phyloP scores from a whole-genome alignment of 2,888 invertebrate genomes.

The Teinopalpus imperialis region DNA sequence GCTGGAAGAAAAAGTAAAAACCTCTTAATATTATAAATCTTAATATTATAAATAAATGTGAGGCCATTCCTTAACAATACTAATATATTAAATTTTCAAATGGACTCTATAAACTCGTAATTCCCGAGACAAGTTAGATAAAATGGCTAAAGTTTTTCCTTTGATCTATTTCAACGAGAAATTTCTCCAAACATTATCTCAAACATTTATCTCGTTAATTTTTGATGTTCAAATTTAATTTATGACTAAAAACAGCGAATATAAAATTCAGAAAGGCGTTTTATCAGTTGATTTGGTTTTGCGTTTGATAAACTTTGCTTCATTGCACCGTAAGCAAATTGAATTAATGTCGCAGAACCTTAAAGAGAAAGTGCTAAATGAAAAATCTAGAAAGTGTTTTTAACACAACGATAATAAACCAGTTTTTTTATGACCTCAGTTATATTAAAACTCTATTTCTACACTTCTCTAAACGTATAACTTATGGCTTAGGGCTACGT shows the following conservation, averaged over 20 bases:
- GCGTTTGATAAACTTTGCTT: slow-evolving; percentile 10
- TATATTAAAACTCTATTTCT: too few species aligned
- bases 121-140: slow-evolving; percentile 14
- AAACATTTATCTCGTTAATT: slow-evolving; percentile 10
- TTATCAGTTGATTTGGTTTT: slow-evolving; percentile 12
- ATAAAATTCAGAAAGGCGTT: slow-evolving; percentile 7
- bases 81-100: slow-evolving; percentile 4
- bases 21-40: too few species aligned
- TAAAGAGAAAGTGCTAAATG: too few species aligned
- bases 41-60: too few species aligned
- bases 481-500: too few species aligned
- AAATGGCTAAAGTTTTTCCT: slow-evolving; percentile 12
- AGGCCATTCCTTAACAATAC: too few species aligned
- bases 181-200: slow-evolving; percentile 9
- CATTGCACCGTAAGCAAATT: slow-evolving; percentile 10
- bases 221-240: slow-evolving; percentile 8
- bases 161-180: slow-evolving; percentile 10
- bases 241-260: neutral
- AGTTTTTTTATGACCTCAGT: too few species aligned
- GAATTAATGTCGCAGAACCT: slow-evolving; percentile 24
- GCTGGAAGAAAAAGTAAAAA: too few species aligned
- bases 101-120: slow-evolving; percentile 6
- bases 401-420: too few species aligned
- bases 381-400: too few species aligned
- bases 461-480: too few species aligned